phyloP scores from a whole-genome alignment of 2,113 vertebrate genomes.

The Lichenostomus cassidix region DNA sequence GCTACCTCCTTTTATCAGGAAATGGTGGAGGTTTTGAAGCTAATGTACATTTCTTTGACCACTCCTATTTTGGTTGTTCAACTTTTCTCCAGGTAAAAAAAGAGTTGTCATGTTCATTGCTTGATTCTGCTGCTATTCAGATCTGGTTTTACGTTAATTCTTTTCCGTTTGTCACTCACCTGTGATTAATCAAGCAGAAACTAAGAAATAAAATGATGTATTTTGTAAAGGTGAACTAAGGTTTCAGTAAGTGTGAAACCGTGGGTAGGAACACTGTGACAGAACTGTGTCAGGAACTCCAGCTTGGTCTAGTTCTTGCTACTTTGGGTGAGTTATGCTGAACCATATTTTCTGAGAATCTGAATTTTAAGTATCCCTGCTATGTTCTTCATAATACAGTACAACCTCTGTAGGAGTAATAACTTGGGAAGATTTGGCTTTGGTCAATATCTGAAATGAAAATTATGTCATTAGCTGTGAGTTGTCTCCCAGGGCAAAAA shows the following conservation, averaged over 20 bases:
- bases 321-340: background rate
- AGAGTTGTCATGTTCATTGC: background rate
- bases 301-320: background rate
- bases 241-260: background rate
- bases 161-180: background rate
- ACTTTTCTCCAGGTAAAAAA: background rate
- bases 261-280: background rate
- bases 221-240: background rate
- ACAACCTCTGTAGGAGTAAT: background rate
- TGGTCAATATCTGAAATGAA: background rate
- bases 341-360: background rate
- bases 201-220: background rate
- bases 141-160: background rate
- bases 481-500: slow-evolving; percentile 4
- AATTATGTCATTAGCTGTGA: background rate
- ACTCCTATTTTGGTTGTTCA: background rate
- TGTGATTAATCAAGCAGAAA: background rate
- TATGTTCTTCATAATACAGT: background rate
- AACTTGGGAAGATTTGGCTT: background rate
- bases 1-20: background rate
- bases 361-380: background rate
- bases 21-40: background rate
- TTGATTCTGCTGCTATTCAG: background rate
- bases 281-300: background rate
- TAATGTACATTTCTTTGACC: background rate